phyloP scores from a whole-genome alignment of 1,140 invertebrate genomes.

The Apolygus lucorum region DNA sequence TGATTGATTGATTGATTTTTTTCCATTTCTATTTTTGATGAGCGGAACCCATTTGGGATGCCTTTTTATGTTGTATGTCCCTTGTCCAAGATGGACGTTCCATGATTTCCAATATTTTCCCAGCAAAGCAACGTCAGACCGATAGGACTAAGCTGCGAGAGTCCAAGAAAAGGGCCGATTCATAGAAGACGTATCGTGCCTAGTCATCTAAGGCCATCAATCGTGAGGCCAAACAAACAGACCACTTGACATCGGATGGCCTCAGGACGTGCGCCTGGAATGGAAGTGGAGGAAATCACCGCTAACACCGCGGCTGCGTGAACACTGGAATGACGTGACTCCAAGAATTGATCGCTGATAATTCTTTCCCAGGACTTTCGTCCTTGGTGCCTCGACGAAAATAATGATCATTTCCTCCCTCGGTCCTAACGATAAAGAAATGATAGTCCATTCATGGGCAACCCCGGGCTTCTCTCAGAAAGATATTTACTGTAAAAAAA shows the following conservation, averaged over 20 bases:
- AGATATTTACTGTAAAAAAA: slow-evolving; percentile 9
- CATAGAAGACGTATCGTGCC: no score
- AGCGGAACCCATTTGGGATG: no score
- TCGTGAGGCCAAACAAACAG: background rate
- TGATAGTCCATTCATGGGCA: slow-evolving; percentile 3
- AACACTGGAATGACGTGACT: slow-evolving; percentile 7
- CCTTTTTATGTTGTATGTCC: no score
- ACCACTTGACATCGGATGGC: slow-evolving; percentile 1
- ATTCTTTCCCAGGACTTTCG: slow-evolving; percentile 4
- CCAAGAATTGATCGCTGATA: slow-evolving; percentile 10
- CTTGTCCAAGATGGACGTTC: no score
- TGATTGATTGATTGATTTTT: no score
- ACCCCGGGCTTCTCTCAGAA: background rate
- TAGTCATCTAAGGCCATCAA: background rate
- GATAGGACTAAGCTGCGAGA: no score
- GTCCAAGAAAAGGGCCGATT: no score
- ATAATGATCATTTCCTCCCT: slow-evolving; percentile 13
- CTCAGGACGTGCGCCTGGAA: background rate
- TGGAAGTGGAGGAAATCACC: slow-evolving; percentile 7
- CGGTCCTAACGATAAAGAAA: slow-evolving; percentile 9
- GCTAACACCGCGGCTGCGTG: background rate
- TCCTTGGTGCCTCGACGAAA: slow-evolving; percentile 1
- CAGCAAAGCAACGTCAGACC: no score
- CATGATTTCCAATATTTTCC: no score
- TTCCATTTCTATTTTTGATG: no score